A percentile compares a stretch with the other conserved stretches of the same genome.
Evolutionary conservation across 2,888 invertebrate genomes (phyloP).

Genomic region (Piscicola geometra): DNA sequence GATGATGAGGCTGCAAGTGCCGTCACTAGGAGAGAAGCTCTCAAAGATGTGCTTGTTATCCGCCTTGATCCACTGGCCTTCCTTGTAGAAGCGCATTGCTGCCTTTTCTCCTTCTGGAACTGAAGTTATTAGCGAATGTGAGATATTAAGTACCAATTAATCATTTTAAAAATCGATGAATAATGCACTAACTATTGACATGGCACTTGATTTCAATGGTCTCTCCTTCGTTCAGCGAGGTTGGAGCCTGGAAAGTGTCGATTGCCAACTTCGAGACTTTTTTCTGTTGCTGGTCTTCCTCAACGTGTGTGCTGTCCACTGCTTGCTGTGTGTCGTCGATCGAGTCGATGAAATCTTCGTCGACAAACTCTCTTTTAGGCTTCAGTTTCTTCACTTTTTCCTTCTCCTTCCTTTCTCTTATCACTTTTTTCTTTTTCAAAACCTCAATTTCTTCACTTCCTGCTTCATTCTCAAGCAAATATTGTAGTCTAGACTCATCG

Average conservation of each 20-base stretch:
- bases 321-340: neutral
- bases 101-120: constrained; percentile 1
- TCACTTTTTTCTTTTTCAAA: neutral
- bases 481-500: too few species aligned
- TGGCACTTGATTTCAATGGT: constrained; percentile 35
- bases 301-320: neutral
- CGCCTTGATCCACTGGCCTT: neutral
- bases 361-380: constrained; percentile 21
- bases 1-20: neutral
- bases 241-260: constrained; percentile 6
- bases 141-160: too few species aligned
- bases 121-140: constrained; percentile 2
- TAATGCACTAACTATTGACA: constrained; percentile 34
- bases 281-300: neutral
- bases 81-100: constrained; percentile 8
- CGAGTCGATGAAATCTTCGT: neutral
- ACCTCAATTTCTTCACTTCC: constrained; percentile 1
- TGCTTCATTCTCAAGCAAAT: neutral
- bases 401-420: neutral
- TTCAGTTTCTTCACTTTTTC: neutral
- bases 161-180: too few species aligned
- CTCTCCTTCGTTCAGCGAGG: constrained; percentile 33
- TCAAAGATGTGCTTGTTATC: constrained; percentile 4
- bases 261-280: neutral
- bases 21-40: neutral